These are phyloP conservation scores for Anthopleura sola DNA, from an alignment of 64 coral and sea anemone genomes.

Conservation along the genomic window DNA sequence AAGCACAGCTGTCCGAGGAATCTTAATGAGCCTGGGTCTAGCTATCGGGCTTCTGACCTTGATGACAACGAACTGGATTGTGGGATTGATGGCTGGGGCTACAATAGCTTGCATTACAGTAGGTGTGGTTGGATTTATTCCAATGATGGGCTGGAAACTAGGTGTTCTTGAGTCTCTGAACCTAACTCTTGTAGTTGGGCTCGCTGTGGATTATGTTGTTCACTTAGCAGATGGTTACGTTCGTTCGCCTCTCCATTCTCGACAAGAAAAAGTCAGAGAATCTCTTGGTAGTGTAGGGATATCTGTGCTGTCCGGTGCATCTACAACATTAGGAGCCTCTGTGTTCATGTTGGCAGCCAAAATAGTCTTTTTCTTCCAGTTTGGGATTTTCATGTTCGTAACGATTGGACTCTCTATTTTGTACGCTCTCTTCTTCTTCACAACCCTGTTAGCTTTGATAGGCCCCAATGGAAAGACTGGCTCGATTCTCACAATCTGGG, in stretches of 20 bases:
- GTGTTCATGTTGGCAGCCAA: constrained; percentile 96
- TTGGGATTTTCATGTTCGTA: constrained; percentile 94
- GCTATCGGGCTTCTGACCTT: constrained; percentile 67
- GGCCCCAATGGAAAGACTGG: constrained; percentile 83
- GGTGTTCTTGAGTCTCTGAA: constrained; percentile 90
- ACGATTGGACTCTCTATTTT: constrained; percentile 92
- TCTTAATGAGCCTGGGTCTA: constrained; percentile 74
- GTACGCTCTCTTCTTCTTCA: constrained; percentile 87
- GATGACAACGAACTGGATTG: constrained; percentile 92
- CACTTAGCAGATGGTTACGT: constrained; percentile 95
- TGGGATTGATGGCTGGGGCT: constrained; percentile 75
- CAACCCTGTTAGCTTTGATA: constrained; percentile 74
- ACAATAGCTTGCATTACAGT: constrained; percentile 90
- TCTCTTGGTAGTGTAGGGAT: constrained; percentile 78
- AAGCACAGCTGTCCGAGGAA: constrained; percentile 77
- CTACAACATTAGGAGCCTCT: constrained; percentile 82
- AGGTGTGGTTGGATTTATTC: constrained; percentile 81
- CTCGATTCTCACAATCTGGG: constrained; percentile 47
- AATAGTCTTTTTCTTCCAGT: constrained; percentile 97
- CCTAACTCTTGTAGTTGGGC: constrained; percentile 88
- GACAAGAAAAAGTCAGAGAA: constrained; percentile 72
- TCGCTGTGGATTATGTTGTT: constrained; percentile 96
- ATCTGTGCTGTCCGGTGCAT: constrained; percentile 89
- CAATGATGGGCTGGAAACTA: constrained; percentile 91
- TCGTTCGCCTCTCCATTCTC: constrained; percentile 41